Evolutionary conservation across 53 echinoderm and acorn worm genomes (phyloP).

Genomic region (Hippasteria phrygiana): DNA sequence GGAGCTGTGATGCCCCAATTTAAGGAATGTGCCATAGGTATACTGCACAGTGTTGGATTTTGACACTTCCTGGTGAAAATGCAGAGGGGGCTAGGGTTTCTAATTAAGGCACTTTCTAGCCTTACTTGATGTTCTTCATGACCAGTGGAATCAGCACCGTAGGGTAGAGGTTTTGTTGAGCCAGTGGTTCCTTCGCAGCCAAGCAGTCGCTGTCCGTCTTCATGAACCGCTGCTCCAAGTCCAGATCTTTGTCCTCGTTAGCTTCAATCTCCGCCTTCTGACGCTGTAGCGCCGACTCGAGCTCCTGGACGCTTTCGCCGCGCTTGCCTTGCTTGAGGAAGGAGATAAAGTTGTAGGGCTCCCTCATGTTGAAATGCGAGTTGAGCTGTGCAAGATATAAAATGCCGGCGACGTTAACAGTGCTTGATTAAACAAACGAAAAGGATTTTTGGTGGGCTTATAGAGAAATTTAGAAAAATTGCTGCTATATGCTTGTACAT

Average conservation of each 20-base stretch:
- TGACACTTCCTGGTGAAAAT: too few relatives aligned
- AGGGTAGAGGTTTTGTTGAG: slow-evolving; percentile 91
- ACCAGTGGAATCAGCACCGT: slow-evolving; percentile 83
- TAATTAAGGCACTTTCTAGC: background rate
- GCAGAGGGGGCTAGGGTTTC: background rate
- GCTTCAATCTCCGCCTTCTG: slow-evolving; percentile 92
- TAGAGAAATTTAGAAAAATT: too few relatives aligned
- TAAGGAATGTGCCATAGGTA: too few relatives aligned
- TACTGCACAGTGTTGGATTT: too few relatives aligned
- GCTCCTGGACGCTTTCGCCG: slow-evolving; percentile 65
- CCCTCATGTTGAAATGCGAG: slow-evolving; percentile 90
- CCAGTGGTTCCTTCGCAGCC: slow-evolving; percentile 78
- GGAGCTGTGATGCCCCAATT: too few relatives aligned
- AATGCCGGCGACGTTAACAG: too few relatives aligned
- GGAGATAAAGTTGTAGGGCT: slow-evolving; percentile 89
- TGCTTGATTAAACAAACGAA: too few relatives aligned
- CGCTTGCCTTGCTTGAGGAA: slow-evolving; percentile 85
- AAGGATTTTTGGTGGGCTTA: too few relatives aligned
- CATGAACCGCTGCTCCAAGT: slow-evolving; percentile 90
- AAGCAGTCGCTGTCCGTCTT: slow-evolving; percentile 87
- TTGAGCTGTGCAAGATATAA: slow-evolving; percentile 68
- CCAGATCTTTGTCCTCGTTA: slow-evolving; percentile 94
- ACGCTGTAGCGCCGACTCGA: slow-evolving; percentile 72
- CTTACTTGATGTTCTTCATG: slow-evolving; percentile 85
- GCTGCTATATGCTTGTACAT: too few relatives aligned